Evolutionary conservation across 1,140 invertebrate species (phyloP), one percentile per base, ranked within the genome.

Genomic region (Vollenhovia emeryi): DNA sequence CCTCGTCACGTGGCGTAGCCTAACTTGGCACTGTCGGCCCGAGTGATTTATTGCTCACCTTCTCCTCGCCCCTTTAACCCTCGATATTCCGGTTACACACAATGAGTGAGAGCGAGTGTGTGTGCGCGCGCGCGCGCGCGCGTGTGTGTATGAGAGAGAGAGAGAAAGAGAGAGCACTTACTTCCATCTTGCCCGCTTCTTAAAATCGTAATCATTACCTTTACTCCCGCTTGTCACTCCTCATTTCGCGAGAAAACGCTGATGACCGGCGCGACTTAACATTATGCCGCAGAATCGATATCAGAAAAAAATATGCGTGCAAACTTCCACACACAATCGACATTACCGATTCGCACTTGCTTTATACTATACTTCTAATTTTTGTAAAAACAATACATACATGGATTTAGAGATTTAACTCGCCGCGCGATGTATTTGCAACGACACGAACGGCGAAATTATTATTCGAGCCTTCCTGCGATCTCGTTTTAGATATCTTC

Each of bases 31-130:
- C 85, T 93, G 92, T 92, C 90, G 91, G 89, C 64, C 78, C 84
- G 82, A 83, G 80, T 94, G 92, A 94, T 94, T 94, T 94, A 94
- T 94, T 91, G 87, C 84, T 68, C 85, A 60, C 90, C 86, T 90
- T 86, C 87, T 89, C 86, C 88, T 82, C 82, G 52, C 75, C 50
- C 62, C 57, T 78, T 78, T 68, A 82, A 85, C 84, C 69, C 86
- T 88, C 75, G 86, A 79, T 89, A 64, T 66, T 66, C 66, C 68
- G 86, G 84, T 71, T 79, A 30, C 80, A 13, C 27, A 64, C 75
- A 78, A 78, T 78, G 27, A 60, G 18, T n/a, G 13, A 66, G 36
- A 45, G 36, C n/a, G n/a, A n/a, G n/a, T n/a, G n/a, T n/a, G n/a
- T n/a, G n/a, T n/a, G n/a, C n/a, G n/a, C n/a, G n/a, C n/a, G n/a